Evolutionary conservation across 2,113 vertebrate species (phyloP), one percentile per base, ranked within the genome.

Genomic region (Rhagologus leucostigma): DNA sequence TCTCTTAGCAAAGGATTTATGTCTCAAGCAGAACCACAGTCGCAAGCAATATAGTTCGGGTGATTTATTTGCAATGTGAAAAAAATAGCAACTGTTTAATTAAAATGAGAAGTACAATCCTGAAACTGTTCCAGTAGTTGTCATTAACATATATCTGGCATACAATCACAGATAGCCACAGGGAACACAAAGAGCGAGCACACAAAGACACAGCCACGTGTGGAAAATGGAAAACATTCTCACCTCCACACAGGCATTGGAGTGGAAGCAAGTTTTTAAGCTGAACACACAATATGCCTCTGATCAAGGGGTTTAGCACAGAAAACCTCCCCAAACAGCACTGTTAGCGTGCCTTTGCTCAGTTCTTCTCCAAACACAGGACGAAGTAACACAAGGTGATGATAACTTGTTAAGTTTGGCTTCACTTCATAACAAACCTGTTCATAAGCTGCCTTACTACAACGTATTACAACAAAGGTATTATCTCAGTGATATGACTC

Each of bases 151-250:
- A 3, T 27, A 35, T 57, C 65, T 30, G 15, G 32, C 32, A 49
- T 12, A 11, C 1, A 17, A 32, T 32, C 71, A 22, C 33, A 46
- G 52, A 42, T 16, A 75, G 62, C 62, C 57, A 75, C n/a, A 26
- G n/a, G 39, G 26, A 44, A 37, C 24, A 18, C 3, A 12, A 3
- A 37, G 13, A 63, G 19, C 0, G 1, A 59, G 42, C 24, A 16
- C 10, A 17, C 53, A 30, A 41, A 62, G 49, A 30, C 33, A 49
- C 7, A 29, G 19, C 20, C 39, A 6, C 0, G 3, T 17, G 23
- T 13, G 46, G 60, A 19, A 84, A 73, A 50, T 41, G 11, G 16
- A 74, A 70, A 74, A 50, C 5, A 4, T 33, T 50, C 47, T 78
- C 15, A 13, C 44, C 15, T 44, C 55, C 35, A 13, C 33, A 35